Evolutionary conservation across 1,140 invertebrate genomes (phyloP), one percentile per base, ranked within the genome.

Genomic region (Nasonia longicornis): DNA sequence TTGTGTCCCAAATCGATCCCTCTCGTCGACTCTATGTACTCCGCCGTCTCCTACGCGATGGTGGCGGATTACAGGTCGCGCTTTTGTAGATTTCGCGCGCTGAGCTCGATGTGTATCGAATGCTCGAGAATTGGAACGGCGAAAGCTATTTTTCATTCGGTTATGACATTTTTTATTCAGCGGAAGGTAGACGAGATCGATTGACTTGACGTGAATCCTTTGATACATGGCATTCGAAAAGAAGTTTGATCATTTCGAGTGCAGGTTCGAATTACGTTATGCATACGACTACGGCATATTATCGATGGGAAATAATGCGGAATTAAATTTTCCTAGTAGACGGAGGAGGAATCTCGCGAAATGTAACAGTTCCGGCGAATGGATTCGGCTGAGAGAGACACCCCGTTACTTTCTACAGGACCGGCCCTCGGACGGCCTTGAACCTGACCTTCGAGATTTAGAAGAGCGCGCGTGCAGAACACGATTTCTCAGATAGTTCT

Each of bases 361-460:
- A 20, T 58, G 1, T 1, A 58, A 58, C 4, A n/a, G 20, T 1
- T 20, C n/a, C 3, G 20, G 6, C 14, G 52, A 2, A 4, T 58
- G 52, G 7, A n/a, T 58, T 20, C 16, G 16, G 29, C 4, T 22
- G 26, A 58, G 48, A 52, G 48, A 58, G 38, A 31, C 63, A 45
- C 58, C 73, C 73, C 64, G 42, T 76, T 63, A 76, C 79, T 75
- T 45, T 80, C 63, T 38, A 74, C 66, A 31, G 42, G 72, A 75
- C 66, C 42, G 69, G 75, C 22, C 42, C 45, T 52, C 35, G 31
- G 42, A 67, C 81, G 76, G 31, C 81, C 81, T 82, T 82, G 81
- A 66, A 63, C 42, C 22, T 82, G 76, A 82, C 81, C 81, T 82
- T 82, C 76, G 52, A n/a, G n/a, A 66, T 64, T 76, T 66, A 76